Conservation (phyloP, 1,140 invertebrate species). For the Drosophila sechellia region DNA sequence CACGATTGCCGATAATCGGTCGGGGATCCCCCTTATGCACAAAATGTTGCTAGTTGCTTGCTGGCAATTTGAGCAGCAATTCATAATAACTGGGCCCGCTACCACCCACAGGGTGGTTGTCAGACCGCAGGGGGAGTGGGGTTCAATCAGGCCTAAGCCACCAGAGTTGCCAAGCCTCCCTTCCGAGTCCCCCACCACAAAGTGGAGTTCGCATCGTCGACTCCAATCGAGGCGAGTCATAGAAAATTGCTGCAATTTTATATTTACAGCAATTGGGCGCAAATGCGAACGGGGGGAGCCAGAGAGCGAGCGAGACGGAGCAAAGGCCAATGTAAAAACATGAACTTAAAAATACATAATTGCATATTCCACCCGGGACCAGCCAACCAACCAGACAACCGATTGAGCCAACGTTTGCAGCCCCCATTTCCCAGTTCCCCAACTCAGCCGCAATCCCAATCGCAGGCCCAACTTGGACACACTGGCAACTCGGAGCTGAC, state of each 20-base stretch:
- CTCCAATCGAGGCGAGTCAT: slow-evolving; percentile 76
- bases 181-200: background rate
- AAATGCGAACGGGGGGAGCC: slow-evolving; percentile 46
- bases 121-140: slow-evolving; percentile 37
- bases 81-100: slow-evolving; percentile 77
- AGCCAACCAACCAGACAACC: slow-evolving; percentile 13
- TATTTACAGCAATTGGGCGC: slow-evolving; percentile 80
- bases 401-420: slow-evolving; percentile 35
- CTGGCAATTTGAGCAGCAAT: slow-evolving; percentile 74
- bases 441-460: slow-evolving; percentile 14
- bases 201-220: slow-evolving; percentile 63
- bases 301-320: slow-evolving; percentile 20
- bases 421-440: slow-evolving; percentile 27
- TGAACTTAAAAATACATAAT: slow-evolving; percentile 83
- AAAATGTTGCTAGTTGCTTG: slow-evolving; percentile 34
- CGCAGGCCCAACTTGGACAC: slow-evolving; percentile 56
- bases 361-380: slow-evolving; percentile 72
- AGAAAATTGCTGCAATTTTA: slow-evolving; percentile 83
- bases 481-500: slow-evolving; percentile 62
- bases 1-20: slow-evolving; percentile 54
- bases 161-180: slow-evolving; percentile 36
- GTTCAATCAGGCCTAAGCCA: slow-evolving; percentile 56
- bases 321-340: slow-evolving; percentile 75
- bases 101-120: slow-evolving; percentile 78
- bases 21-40: background rate